Conservation (phyloP, 30 jellyfish, hydroid and myxozoan genomes). For the Morbakka virulenta region DNA sequence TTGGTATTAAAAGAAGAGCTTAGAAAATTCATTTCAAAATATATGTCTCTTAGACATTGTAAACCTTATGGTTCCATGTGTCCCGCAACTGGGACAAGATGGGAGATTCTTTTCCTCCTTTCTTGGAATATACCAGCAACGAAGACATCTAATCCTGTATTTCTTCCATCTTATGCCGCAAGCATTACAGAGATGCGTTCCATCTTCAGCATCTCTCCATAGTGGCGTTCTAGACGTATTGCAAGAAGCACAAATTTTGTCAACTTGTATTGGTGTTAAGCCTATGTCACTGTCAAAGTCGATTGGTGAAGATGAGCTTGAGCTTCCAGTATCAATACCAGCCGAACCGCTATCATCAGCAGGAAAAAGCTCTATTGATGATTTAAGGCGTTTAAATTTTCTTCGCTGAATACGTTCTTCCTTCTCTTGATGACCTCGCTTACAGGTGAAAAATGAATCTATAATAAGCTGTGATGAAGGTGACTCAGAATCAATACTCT, state of each 20-base stretch:
- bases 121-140: constrained; percentile 90
- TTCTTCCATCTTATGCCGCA: constrained; percentile 96
- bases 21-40: too few relatives aligned
- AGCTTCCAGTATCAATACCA: neutral
- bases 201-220: constrained; percentile 97
- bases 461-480: constrained; percentile 60
- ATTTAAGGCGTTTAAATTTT: neutral
- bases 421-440: neutral
- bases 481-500: constrained; percentile 51
- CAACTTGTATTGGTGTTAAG: constrained; percentile 65
- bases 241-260: constrained; percentile 80
- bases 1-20: too few relatives aligned
- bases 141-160: constrained; percentile 78
- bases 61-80: constrained; percentile 59
- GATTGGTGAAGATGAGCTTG: constrained; percentile 50
- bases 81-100: constrained; percentile 71
- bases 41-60: constrained; percentile 24
- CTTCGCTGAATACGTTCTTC: neutral
- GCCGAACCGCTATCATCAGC: constrained; percentile 47
- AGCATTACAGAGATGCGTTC: constrained; percentile 92
- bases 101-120: constrained; percentile 66
- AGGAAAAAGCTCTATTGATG: neutral
- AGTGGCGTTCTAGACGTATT: constrained; percentile 76
- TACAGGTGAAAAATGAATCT: neutral
- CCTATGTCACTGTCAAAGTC: constrained; percentile 39